These are phyloP conservation scores for Lepidocyrtinus sp. DNA, from an alignment of 2,888 invertebrate genomes.

Conservation along the genomic window DNA sequence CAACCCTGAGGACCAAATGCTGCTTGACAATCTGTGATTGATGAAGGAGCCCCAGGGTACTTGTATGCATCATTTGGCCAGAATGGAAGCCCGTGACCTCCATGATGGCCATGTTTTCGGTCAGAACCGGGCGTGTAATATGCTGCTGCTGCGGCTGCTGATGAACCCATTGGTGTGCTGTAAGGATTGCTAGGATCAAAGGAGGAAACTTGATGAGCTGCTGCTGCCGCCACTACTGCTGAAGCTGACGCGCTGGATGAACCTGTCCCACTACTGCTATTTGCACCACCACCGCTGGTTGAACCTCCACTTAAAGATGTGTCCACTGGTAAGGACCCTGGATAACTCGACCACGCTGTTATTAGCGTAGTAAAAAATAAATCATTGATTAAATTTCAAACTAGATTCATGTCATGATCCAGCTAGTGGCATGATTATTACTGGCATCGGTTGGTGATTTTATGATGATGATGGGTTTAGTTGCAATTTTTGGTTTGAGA, in stretches of 20 bases:
- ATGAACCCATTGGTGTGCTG: slow-evolving; percentile 63
- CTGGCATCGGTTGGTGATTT: background rate
- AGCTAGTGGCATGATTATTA: background rate
- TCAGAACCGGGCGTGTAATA: slow-evolving; percentile 61
- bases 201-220: slow-evolving; percentile 63
- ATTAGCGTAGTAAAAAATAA: too few relatives aligned
- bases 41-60: slow-evolving; percentile 63
- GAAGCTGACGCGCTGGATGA: slow-evolving; percentile 58
- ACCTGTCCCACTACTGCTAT: slow-evolving; percentile 58
- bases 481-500: too few relatives aligned
- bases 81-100: slow-evolving; percentile 63
- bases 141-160: slow-evolving; percentile 65
- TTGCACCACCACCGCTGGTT: slow-evolving; percentile 50
- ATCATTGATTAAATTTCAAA: too few relatives aligned
- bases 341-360: slow-evolving; percentile 68
- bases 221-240: slow-evolving; percentile 39
- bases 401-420: background rate
- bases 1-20: slow-evolving; percentile 68
- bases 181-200: slow-evolving; percentile 64
- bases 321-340: slow-evolving; percentile 65
- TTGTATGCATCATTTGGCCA: slow-evolving; percentile 68
- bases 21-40: slow-evolving; percentile 67
- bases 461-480: too few relatives aligned
- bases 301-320: slow-evolving; percentile 59
- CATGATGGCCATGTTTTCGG: slow-evolving; percentile 64